These are phyloP conservation scores for Lathronympha strigana DNA, from an alignment of 2,888 invertebrate species.

Conservation along the genomic window DNA sequence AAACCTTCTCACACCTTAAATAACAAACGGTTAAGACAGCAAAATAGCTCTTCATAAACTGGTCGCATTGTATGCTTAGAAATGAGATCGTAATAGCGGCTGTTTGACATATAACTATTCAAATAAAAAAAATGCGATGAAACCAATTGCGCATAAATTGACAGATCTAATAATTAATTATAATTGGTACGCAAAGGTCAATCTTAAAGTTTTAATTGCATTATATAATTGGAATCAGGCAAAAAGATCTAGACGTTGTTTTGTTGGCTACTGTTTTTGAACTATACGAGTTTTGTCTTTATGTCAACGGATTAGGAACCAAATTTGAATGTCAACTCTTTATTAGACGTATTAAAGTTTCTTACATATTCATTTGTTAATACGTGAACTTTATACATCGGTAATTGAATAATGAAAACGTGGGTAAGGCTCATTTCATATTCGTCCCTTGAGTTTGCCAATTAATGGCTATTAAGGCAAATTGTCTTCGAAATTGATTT, in stretches of 20 bases:
- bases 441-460: slow-evolving; percentile 20
- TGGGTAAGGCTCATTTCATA: slow-evolving; percentile 29
- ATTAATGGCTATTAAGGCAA: slow-evolving; percentile 15
- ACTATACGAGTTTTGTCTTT: not conserved
- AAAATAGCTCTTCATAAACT: slow-evolving; percentile 49
- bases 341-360: slow-evolving; percentile 33
- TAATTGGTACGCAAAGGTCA: slow-evolving; percentile 54
- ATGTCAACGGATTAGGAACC: not conserved
- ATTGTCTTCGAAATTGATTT: slow-evolving; percentile 28
- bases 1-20: slow-evolving; percentile 45
- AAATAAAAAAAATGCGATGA: slow-evolving; percentile 50
- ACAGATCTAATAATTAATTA: slow-evolving; percentile 61
- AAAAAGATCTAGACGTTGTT: slow-evolving; percentile 18
- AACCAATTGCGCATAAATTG: slow-evolving; percentile 51
- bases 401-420: slow-evolving; percentile 39
- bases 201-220: slow-evolving; percentile 45
- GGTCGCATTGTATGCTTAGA: slow-evolving; percentile 65
- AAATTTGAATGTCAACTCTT: not conserved
- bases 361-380: slow-evolving; percentile 33
- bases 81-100: slow-evolving; percentile 63
- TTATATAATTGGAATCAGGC: slow-evolving; percentile 44
- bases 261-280: slow-evolving; percentile 14
- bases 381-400: slow-evolving; percentile 32
- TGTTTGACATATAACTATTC: slow-evolving; percentile 66
- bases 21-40: slow-evolving; percentile 48